phyloP scores from a whole-genome alignment of 1,140 invertebrate species.

The Battus philenor region DNA sequence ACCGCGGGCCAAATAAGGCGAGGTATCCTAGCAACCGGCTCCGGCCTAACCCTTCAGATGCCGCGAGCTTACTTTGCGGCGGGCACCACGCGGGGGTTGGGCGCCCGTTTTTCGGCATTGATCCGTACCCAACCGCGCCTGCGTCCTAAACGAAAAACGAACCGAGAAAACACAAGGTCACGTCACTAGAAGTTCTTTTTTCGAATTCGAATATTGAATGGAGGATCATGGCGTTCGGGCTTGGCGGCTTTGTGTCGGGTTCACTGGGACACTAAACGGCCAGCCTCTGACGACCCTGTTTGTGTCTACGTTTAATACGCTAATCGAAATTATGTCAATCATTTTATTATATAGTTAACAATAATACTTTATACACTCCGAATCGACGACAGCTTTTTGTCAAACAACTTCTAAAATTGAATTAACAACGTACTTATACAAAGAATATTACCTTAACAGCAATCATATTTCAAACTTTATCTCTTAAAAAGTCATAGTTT shows the following conservation, averaged over 20 bases:
- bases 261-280: slow-evolving; percentile 44
- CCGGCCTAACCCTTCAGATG: slow-evolving; percentile 66
- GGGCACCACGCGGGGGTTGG: slow-evolving; percentile 41
- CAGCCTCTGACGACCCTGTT: background rate
- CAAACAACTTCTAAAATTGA: too few relatives aligned
- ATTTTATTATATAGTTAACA: too few relatives aligned
- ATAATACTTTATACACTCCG: too few relatives aligned
- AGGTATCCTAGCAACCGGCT: slow-evolving; percentile 59
- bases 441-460: too few relatives aligned
- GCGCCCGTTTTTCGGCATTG: slow-evolving; percentile 70
- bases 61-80: slow-evolving; percentile 65
- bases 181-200: slow-evolving; percentile 68
- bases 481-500: too few relatives aligned
- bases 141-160: slow-evolving; percentile 69
- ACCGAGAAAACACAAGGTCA: slow-evolving; percentile 64
- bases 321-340: too few relatives aligned
- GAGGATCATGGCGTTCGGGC: slow-evolving; percentile 55
- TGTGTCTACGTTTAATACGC: slow-evolving; percentile 24
- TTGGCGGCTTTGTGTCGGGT: slow-evolving; percentile 39
- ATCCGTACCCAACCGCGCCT: slow-evolving; percentile 61
- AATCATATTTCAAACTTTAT: too few relatives aligned
- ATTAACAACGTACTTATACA: too few relatives aligned
- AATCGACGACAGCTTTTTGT: too few relatives aligned
- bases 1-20: slow-evolving; percentile 49
- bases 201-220: slow-evolving; percentile 69